phyloP scores from a whole-genome alignment of 2,113 vertebrate genomes.

The Tichodroma muraria region DNA sequence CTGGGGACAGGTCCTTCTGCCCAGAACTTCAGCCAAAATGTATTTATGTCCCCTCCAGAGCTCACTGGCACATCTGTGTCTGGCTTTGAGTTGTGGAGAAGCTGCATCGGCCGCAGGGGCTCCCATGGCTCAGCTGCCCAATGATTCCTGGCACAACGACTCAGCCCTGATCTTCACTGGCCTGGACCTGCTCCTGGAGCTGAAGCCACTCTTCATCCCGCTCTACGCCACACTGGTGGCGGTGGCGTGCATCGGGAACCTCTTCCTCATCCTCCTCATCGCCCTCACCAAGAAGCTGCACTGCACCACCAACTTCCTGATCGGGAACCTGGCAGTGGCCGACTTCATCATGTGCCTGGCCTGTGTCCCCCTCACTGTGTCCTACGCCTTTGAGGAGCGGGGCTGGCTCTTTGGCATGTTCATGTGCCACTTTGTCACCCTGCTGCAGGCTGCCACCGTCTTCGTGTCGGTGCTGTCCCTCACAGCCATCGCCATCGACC shows the following conservation, averaged over 20 bases:
- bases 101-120: accelerated
- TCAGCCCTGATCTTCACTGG: conserved; percentile 68
- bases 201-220: conserved; percentile 82
- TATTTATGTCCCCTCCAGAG: not conserved
- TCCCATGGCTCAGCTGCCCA: conserved; percentile 14
- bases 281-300: conserved; percentile 82
- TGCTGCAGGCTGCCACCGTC: conserved; percentile 81
- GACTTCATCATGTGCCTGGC: conserved; percentile 85
- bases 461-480: conserved; percentile 83
- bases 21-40: not conserved
- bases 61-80: not conserved
- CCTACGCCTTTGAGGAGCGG: conserved; percentile 80
- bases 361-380: conserved; percentile 80
- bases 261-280: conserved; percentile 82
- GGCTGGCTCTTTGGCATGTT: conserved; percentile 83
- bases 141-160: conserved; percentile 31
- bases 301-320: conserved; percentile 86
- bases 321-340: conserved; percentile 79
- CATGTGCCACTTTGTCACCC: conserved; percentile 79
- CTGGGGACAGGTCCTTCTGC: not conserved
- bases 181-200: conserved; percentile 75
- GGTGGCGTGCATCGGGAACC: conserved; percentile 78
- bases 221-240: conserved; percentile 75
- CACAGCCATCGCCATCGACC: conserved; percentile 83
- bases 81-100: not conserved